Percentiles rank a stretch among this genome's conserved stretches.
Conservation (phyloP, 1,140 invertebrate genomes). For the Doryteuthis pealeii region DNA sequence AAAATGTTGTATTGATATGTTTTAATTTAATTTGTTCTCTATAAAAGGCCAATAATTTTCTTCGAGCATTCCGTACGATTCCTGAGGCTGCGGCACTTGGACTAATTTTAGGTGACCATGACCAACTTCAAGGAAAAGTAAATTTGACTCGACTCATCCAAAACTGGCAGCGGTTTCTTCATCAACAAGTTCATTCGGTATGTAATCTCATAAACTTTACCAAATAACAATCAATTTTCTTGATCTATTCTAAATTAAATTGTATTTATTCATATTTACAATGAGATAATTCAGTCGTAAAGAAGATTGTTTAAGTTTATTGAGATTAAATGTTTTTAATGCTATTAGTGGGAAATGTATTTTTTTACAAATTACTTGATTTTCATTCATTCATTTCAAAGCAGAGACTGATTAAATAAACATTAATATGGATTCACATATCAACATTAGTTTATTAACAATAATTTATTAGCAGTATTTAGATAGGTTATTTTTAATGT, state of each 20-base stretch:
- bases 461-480: too few species aligned
- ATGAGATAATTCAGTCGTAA: background rate
- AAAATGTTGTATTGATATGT: too few species aligned
- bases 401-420: too few species aligned
- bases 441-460: too few species aligned
- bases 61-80: conserved; percentile 73
- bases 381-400: too few species aligned
- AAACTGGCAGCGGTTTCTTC: conserved; percentile 93
- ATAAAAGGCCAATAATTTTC: conserved; percentile 60
- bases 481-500: too few species aligned
- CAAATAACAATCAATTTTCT: conserved; percentile 3
- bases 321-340: too few species aligned
- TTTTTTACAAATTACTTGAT: too few species aligned
- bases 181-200: conserved; percentile 90
- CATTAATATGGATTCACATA: too few species aligned
- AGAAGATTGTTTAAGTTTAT: too few species aligned
- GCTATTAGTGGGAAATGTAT: too few species aligned
- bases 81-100: conserved; percentile 89
- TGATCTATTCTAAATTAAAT: background rate
- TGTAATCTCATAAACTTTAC: conserved; percentile 19
- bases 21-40: too few species aligned
- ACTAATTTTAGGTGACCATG: conserved; percentile 79
- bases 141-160: conserved; percentile 83
- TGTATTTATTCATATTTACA: background rate
- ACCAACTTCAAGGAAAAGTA: conserved; percentile 71